Conservation (phyloP, 2,888 invertebrate species). For the Syritta pipiens region DNA sequence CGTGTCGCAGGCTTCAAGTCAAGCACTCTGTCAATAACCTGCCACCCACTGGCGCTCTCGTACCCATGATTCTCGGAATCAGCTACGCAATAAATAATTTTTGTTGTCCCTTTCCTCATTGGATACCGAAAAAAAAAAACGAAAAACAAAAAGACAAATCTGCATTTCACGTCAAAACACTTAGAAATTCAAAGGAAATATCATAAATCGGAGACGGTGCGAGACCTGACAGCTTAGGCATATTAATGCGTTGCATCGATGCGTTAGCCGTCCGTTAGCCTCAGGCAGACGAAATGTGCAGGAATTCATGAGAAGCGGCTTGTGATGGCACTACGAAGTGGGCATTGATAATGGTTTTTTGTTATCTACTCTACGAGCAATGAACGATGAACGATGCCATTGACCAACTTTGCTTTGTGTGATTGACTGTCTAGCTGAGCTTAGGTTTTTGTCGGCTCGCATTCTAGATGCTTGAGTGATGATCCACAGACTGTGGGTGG, state of each 20-base stretch:
- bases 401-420: slow-evolving; percentile 52
- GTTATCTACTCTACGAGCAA: too few relatives aligned
- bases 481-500: neutral
- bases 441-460: too few relatives aligned
- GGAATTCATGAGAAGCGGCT: slow-evolving; percentile 31
- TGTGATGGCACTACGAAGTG: slow-evolving; percentile 45
- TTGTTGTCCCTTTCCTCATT: neutral
- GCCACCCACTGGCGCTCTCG: neutral
- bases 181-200: slow-evolving; percentile 60
- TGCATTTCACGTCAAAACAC: slow-evolving; percentile 24
- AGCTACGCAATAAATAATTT: neutral
- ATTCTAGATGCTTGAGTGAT: neutral
- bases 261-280: slow-evolving; percentile 64
- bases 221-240: slow-evolving; percentile 32
- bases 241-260: slow-evolving; percentile 47
- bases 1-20: too few relatives aligned
- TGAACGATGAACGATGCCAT: slow-evolving; percentile 40
- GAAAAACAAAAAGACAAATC: slow-evolving; percentile 26
- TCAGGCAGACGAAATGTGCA: slow-evolving; percentile 51
- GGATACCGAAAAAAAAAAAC: too few relatives aligned
- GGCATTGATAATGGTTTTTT: slow-evolving; percentile 23
- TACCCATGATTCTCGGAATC: too few relatives aligned
- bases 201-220: slow-evolving; percentile 44
- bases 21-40: neutral
- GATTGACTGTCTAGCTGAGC: too few relatives aligned